Evolutionary conservation across 37 sponge, comb jelly and placozoan species (phyloP).

Genomic region (Mnemiopsis leidyi): DNA sequence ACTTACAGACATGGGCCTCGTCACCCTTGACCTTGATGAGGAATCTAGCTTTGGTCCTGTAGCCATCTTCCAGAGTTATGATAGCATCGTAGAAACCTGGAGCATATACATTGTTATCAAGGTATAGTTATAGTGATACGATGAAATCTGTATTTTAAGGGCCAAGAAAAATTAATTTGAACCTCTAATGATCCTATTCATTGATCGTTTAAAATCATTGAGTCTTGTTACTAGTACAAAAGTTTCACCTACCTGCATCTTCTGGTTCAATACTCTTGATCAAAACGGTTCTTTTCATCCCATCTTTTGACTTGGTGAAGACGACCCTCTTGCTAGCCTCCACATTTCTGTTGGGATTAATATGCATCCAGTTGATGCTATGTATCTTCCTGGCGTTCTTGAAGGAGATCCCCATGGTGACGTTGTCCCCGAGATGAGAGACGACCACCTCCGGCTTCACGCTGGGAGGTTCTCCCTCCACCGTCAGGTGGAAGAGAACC

Average conservation of each 20-base stretch:
- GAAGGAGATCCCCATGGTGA: constrained; percentile 36
- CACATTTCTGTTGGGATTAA: not conserved
- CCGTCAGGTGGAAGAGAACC: not conserved
- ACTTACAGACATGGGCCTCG: constrained; percentile 36
- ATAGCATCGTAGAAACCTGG: constrained; percentile 17
- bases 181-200: too few relatives aligned
- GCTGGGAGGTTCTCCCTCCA: not conserved
- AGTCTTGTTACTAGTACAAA: too few relatives aligned
- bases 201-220: too few relatives aligned
- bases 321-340: not conserved
- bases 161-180: too few relatives aligned
- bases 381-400: constrained; percentile 32
- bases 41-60: not conserved
- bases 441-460: constrained; percentile 12
- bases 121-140: too few relatives aligned
- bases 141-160: too few relatives aligned
- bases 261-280: not conserved
- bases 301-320: constrained; percentile 11
- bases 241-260: too few relatives aligned
- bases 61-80: constrained; percentile 4
- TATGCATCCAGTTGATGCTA: not conserved
- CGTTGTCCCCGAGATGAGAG: constrained; percentile 25
- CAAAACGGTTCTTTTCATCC: constrained; percentile 3
- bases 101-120: too few relatives aligned
- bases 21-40: constrained; percentile 32